phyloP scores from a whole-genome alignment of 2,113 vertebrate genomes.

The Procapra przewalskii region DNA sequence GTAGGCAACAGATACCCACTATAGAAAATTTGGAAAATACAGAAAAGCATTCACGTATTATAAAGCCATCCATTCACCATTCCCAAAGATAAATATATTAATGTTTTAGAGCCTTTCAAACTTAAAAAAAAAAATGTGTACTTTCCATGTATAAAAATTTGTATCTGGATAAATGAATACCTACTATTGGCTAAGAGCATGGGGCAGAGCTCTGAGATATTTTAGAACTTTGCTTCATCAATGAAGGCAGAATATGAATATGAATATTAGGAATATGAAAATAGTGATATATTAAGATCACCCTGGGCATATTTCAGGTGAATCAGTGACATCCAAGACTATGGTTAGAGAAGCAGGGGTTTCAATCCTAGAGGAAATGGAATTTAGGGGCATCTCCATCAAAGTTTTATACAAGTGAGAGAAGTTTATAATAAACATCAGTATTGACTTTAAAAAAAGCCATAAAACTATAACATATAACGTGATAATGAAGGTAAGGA shows the following conservation, averaged over 20 bases:
- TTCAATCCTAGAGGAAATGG: not conserved
- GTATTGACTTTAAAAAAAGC: not conserved
- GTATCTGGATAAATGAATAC: not conserved
- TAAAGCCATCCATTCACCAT: not conserved
- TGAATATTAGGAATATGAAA: not conserved
- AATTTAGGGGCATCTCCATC: not conserved
- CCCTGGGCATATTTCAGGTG: not conserved
- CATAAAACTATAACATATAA: not conserved
- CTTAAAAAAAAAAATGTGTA: not conserved
- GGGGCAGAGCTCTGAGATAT: not conserved
- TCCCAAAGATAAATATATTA: not conserved
- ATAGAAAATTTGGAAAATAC: conserved; percentile 12
- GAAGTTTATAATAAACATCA: not conserved
- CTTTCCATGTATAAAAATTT: not conserved
- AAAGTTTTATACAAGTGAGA: not conserved
- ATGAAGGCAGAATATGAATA: not conserved
- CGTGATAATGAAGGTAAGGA: not conserved
- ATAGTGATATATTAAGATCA: not conserved
- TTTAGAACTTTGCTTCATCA: conserved; percentile 8
- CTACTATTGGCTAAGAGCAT: not conserved
- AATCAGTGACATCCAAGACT: not conserved
- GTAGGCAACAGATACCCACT: not conserved
- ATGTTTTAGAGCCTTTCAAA: conserved; percentile 8
- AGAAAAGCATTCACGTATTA: not conserved
- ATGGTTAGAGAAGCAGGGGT: not conserved